Evolutionary conservation across 2,797 vertebrate species (phyloP).

Genomic region (Periparus ater): DNA sequence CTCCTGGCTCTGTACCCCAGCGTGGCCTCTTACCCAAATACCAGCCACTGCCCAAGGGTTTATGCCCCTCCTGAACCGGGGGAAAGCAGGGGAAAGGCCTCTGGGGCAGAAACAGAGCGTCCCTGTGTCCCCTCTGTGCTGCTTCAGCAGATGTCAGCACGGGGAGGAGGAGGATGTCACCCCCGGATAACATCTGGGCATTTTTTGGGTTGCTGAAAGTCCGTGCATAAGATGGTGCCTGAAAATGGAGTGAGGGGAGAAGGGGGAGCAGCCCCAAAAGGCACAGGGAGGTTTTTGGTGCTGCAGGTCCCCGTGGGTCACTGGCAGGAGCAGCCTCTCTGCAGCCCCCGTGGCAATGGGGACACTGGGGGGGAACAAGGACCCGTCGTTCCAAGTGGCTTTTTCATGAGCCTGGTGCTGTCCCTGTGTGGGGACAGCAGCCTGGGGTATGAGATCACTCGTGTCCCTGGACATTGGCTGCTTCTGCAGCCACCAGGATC

Average conservation of each 20-base stretch:
- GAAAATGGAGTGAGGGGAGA: neutral
- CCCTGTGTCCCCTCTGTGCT: neutral
- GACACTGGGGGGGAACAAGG: neutral
- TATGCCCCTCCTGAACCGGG: neutral
- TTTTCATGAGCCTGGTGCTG: neutral
- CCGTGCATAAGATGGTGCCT: neutral
- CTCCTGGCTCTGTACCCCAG: neutral
- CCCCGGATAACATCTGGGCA: neutral
- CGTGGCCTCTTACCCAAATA: neutral
- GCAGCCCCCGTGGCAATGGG: neutral
- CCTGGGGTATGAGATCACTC: neutral
- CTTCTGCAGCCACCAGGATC: neutral
- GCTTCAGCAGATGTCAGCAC: neutral
- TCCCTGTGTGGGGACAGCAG: neutral
- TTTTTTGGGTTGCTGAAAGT: neutral
- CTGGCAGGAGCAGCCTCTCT: neutral
- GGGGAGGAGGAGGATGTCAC: neutral
- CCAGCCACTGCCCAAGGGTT: neutral
- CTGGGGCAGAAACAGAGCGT: neutral
- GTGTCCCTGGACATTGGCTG: neutral
- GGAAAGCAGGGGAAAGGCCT: constrained; percentile 46
- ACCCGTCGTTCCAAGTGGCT: accelerated
- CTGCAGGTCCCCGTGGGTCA: accelerated
- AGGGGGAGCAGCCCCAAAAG: neutral
- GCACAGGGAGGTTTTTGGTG: neutral